Evolutionary conservation across 2,888 invertebrate species (phyloP).

Genomic region (Acrobasis suavella): DNA sequence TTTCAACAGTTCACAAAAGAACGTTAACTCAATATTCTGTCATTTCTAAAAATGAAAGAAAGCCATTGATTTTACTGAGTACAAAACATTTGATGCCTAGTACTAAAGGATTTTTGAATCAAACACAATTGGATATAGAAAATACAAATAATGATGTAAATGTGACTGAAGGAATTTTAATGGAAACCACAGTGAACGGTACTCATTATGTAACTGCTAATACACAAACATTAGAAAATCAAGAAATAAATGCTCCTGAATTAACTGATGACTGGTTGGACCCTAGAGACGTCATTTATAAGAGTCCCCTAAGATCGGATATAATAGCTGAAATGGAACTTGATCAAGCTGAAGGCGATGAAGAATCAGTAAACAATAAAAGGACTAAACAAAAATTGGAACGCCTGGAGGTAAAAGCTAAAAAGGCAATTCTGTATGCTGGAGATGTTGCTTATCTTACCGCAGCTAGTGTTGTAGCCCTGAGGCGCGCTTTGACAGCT

Average conservation of each 20-base stretch:
- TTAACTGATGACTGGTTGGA: slow-evolving; percentile 68
- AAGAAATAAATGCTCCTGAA: slow-evolving; percentile 55
- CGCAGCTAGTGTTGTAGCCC: slow-evolving; percentile 73
- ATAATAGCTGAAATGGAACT: slow-evolving; percentile 69
- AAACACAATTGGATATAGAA: slow-evolving; percentile 66
- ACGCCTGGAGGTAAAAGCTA: slow-evolving; percentile 68
- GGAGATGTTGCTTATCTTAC: slow-evolving; percentile 76
- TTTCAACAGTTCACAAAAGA: slow-evolving; percentile 23
- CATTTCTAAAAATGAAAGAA: slow-evolving; percentile 50
- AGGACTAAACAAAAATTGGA: slow-evolving; percentile 66
- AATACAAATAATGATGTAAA: slow-evolving; percentile 48
- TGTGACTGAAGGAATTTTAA: slow-evolving; percentile 55
- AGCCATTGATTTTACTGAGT: slow-evolving; percentile 50
- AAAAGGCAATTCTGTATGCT: slow-evolving; percentile 76
- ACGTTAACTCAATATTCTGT: slow-evolving; percentile 57
- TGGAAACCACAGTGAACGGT: slow-evolving; percentile 59
- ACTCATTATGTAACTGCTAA: slow-evolving; percentile 53
- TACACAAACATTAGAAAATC: slow-evolving; percentile 50
- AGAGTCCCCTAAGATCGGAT: slow-evolving; percentile 58
- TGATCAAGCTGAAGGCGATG: slow-evolving; percentile 64
- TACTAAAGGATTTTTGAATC: slow-evolving; percentile 68
- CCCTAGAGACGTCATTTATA: slow-evolving; percentile 55
- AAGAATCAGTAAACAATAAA: slow-evolving; percentile 58
- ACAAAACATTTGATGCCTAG: slow-evolving; percentile 35
- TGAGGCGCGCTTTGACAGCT: slow-evolving; percentile 72